Evolutionary conservation across 2,797 vertebrate species (phyloP), one percentile per base, ranked within the genome.

Genomic region (Malurus leucopterus): DNA sequence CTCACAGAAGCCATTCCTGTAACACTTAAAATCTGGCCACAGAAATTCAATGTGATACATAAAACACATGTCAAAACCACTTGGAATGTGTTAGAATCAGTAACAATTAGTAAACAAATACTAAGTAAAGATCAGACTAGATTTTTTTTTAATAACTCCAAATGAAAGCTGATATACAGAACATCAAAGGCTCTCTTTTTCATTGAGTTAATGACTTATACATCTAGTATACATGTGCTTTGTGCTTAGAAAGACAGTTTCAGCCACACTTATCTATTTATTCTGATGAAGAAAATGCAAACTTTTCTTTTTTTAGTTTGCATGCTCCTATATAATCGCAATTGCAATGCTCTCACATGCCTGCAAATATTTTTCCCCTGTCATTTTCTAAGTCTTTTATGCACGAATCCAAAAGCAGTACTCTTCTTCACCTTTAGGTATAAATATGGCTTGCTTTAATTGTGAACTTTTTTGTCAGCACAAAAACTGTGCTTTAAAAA

Each of bases 381-480:
- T 16, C 49, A 70, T 73, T 88, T 88, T 55, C 34, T 23, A 41
- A 36, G 29, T 63, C 21, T 68, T 92, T 64, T 51, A 38, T 74
- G 47, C n/a, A 47, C 8, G 74, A 69, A 57, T 1, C 6, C 7
- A 46, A 73, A 86, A 68, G 14, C 15, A 65, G 9, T 20, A 27
- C 6, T 80, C 6, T 62, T 43, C 29, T 71, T 58, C 38, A 67
- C 29, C 68, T 86, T 70, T 34, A 43, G 9, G 21, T 77, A 70
- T 83, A 93, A 93, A 90, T 64, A 86, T 57, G 70, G 3, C 15
- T 73, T 78, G 13, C 41, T 86, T 82, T 55, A 84, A 69, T 78
- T 30, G 36, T 8, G 77, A 83, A 9, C 1, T 8, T 40, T 30
- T 64, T n/a, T 26, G 0, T 8, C 36, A 36, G 44, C 0, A 1